These are phyloP conservation scores for Montipora foliosa DNA, from an alignment of 64 coral and sea anemone genomes.

Conservation along the genomic window DNA sequence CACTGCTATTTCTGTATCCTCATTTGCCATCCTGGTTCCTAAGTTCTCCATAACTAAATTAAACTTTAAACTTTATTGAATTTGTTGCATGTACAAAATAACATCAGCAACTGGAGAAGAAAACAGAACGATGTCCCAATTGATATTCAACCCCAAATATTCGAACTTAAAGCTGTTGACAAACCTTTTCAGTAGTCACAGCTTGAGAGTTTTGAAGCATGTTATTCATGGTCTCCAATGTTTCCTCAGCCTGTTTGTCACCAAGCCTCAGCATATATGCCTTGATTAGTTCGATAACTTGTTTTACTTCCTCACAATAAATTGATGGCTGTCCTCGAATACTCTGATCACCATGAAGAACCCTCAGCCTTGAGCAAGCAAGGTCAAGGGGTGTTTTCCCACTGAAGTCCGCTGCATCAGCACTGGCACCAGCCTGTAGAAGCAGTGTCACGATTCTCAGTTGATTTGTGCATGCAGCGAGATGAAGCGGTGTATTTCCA, in stretches of 20 bases:
- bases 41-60: too few species aligned
- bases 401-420: constrained; percentile 78
- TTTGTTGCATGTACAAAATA: too few species aligned
- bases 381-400: constrained; percentile 92
- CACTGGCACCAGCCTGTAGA: constrained; percentile 71
- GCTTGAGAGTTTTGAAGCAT: constrained; percentile 62
- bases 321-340: constrained; percentile 49
- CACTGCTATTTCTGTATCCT: too few species aligned
- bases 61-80: too few species aligned
- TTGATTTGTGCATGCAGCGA: constrained; percentile 95
- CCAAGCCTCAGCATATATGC: constrained; percentile 82
- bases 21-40: too few species aligned
- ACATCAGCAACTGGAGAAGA: too few species aligned
- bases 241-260: constrained; percentile 64
- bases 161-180: neutral
- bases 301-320: constrained; percentile 82
- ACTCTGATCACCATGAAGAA: constrained; percentile 71
- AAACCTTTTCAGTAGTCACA: constrained; percentile 87
- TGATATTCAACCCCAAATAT: too few species aligned
- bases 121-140: too few species aligned
- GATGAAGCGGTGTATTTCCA: constrained; percentile 98
- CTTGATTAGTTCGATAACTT: constrained; percentile 90
- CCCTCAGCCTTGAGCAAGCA: constrained; percentile 80
- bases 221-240: constrained; percentile 73
- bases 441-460: constrained; percentile 88